These are phyloP conservation scores for Daboia siamensis DNA, from an alignment of 2,113 vertebrate species.

Conservation along the genomic window DNA sequence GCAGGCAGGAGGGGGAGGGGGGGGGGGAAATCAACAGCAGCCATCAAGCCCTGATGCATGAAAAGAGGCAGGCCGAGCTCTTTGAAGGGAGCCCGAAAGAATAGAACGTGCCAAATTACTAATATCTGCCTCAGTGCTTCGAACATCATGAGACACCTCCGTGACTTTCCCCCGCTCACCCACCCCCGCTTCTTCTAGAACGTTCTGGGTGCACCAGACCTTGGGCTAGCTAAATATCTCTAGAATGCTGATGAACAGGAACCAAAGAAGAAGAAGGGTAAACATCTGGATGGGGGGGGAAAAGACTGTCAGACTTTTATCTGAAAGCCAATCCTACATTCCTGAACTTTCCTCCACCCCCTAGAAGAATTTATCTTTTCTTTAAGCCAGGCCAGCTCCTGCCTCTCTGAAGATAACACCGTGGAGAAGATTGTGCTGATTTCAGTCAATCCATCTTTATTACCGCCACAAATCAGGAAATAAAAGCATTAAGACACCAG, in stretches of 20 bases:
- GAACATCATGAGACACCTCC: background rate
- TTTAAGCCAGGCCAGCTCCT: background rate
- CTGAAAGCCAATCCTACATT: background rate
- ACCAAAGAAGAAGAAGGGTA: background rate
- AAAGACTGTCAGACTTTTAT: background rate
- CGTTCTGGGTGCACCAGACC: background rate
- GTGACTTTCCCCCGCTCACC: background rate
- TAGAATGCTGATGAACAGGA: background rate
- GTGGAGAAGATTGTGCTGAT: background rate
- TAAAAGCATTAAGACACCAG: background rate
- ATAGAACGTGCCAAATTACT: background rate
- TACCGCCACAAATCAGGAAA: background rate
- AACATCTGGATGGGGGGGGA: background rate
- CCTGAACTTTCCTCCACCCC: background rate
- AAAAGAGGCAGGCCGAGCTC: background rate
- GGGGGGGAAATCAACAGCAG: background rate
- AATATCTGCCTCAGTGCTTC: background rate
- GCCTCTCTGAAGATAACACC: background rate
- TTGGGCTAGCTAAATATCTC: background rate
- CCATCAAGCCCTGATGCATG: background rate
- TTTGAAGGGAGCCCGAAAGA: background rate
- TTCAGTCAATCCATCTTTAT: background rate
- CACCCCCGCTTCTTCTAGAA: background rate
- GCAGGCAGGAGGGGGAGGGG: background rate
- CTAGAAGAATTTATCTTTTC: background rate